These are phyloP conservation scores for Pomacea canaliculata DNA, from an alignment of 2,888 invertebrate genomes.

Conservation along the genomic window DNA sequence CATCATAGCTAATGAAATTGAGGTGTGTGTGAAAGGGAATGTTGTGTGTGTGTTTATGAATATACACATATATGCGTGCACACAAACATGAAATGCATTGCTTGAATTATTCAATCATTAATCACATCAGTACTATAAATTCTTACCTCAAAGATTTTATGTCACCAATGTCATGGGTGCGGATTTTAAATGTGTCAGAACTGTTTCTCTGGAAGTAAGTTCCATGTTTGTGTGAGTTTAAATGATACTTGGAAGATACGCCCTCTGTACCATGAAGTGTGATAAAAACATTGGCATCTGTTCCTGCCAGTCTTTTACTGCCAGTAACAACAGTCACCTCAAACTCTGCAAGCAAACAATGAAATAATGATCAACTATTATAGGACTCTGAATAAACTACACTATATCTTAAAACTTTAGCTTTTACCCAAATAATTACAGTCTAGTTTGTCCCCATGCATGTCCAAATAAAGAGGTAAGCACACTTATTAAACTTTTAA, in stretches of 20 bases:
- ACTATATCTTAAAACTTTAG: too few species aligned
- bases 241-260: conserved; percentile 49
- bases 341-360: conserved; percentile 46
- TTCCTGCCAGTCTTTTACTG: conserved; percentile 58
- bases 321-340: conserved; percentile 57
- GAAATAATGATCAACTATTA: neutral
- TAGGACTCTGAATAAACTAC: neutral
- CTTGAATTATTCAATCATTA: too few species aligned
- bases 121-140: too few species aligned
- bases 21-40: too few species aligned
- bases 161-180: conserved; percentile 50
- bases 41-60: too few species aligned
- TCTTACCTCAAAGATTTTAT: conserved; percentile 53
- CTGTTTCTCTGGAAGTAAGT: conserved; percentile 51
- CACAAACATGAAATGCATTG: too few species aligned
- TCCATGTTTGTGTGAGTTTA: conserved; percentile 36
- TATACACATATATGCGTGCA: too few species aligned
- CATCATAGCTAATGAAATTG: too few species aligned
- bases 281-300: conserved; percentile 62
- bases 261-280: conserved; percentile 55
- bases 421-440: too few species aligned
- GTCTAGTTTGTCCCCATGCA: too few species aligned
- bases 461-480: too few species aligned
- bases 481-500: too few species aligned
- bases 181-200: conserved; percentile 50